A percentile compares a stretch with the other conserved stretches of the same genome.
phyloP scores from a whole-genome alignment of 1,140 invertebrate species.

The Drosophila subobscura region DNA sequence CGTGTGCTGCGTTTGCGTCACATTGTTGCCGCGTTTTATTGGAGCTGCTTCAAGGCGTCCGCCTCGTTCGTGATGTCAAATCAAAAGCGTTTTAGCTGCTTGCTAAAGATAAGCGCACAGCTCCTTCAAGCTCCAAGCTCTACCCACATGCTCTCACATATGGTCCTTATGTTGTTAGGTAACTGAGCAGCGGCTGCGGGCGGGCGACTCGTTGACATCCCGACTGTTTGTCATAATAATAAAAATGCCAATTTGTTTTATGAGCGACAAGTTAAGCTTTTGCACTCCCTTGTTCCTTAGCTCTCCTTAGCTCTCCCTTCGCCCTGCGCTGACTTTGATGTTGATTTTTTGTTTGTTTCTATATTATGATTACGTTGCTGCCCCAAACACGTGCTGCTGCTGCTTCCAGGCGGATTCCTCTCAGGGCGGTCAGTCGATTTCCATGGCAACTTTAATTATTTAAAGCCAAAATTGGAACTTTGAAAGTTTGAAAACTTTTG shows the following conservation, averaged over 20 bases:
- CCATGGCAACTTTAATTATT: constrained; percentile 18
- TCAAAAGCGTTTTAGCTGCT: constrained; percentile 60
- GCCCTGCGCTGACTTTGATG: constrained; percentile 57
- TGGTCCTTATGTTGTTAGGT: too few species aligned
- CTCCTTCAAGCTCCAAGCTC: constrained; percentile 1
- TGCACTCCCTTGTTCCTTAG: constrained; percentile 23
- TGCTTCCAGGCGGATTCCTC: too few species aligned
- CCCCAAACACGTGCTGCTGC: constrained; percentile 18
- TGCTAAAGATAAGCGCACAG: constrained; percentile 47
- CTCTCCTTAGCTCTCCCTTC: constrained; percentile 18
- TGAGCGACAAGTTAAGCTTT: constrained; percentile 76
- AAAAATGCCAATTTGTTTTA: constrained; percentile 81
- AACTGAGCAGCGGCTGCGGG: not conserved
- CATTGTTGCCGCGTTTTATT: constrained; percentile 50
- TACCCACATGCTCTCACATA: too few species aligned
- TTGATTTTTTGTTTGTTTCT: constrained; percentile 66
- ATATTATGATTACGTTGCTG: constrained; percentile 53
- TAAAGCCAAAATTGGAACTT: not conserved
- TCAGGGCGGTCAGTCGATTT: not conserved
- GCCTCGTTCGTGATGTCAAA: constrained; percentile 35
- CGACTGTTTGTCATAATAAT: constrained; percentile 80
- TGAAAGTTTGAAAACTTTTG: not conserved
- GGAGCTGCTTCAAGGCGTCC: constrained; percentile 1
- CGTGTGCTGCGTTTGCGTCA: constrained; percentile 17
- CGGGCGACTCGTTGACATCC: constrained; percentile 62